Evolutionary conservation across 2,888 invertebrate species (phyloP), one percentile per base, ranked within the genome.

Genomic region (Phengaris alcon): DNA sequence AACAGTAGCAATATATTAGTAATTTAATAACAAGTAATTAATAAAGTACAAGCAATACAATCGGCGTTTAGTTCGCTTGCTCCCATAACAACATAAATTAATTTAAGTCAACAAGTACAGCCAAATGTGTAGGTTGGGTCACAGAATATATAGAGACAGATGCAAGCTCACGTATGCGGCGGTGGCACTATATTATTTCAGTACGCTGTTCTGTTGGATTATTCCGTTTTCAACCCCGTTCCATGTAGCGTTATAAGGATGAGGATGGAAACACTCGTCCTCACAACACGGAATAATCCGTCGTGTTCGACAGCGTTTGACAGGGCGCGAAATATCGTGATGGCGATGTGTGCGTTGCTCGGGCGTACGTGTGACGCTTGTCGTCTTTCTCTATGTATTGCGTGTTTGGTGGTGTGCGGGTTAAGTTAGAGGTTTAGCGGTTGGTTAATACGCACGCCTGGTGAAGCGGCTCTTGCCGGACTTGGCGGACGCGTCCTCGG

Each of bases 391-490:
- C 64, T 64, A 35, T 64, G 35, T 64, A 44, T 64, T 10, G 6
- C 44, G 64, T 64, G 64, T 44, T 64, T 64, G 64, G 64, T 64
- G 64, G 35, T 35, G 64, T 64, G 59, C 9, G 12, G 64, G 64
- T 44, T 64, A 44, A 15, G 64, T 22, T 35, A 35, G 64, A 35
- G 64, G 35, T 52, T 52, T 52, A 52, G 52, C 44, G 6, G 6
- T n/a, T n/a, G 12, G 15, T 70, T 22, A 74, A 77, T 75, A 87
- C 92, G 87, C 87, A 93, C 93, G 91, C 85, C 86, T 88, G 79
- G 89, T 89, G 81, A 93, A 93, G 76, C 93, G 87, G 73, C 87
- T 88, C 80, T 90, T 87, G 82, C 82, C 88, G 54, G 90, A 87
- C 75, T 92, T 93, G 35, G 85, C 78, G 3, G 87, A 85, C 0